These are phyloP conservation scores for Parazoanthus swiftii DNA, from an alignment of 92 coral and sea anemone genomes.

Conservation along the genomic window DNA sequence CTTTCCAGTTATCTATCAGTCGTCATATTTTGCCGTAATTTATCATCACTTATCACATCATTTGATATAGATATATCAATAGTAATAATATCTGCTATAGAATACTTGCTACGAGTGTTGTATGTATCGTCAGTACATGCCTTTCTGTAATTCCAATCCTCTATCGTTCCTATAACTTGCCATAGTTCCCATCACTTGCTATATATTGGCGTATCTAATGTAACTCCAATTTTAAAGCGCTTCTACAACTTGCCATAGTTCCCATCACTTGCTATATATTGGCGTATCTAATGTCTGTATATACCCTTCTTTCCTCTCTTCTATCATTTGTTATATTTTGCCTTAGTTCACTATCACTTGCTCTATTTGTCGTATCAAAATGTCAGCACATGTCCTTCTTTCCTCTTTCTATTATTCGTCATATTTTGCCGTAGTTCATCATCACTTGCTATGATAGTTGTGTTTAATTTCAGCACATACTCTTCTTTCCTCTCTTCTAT, in stretches of 20 bases:
- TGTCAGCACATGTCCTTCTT: background rate
- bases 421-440: too few species aligned
- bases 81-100: background rate
- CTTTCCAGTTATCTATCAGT: background rate
- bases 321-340: background rate
- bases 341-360: background rate
- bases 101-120: conserved; percentile 59
- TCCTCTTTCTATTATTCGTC: background rate
- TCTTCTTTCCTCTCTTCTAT: background rate
- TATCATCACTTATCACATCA: background rate
- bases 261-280: conserved; percentile 12
- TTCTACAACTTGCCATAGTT: background rate
- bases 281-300: conserved; percentile 91
- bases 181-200: background rate
- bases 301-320: background rate
- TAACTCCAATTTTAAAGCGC: too few species aligned
- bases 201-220: too few species aligned
- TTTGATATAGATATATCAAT: too few species aligned
- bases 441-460: too few species aligned
- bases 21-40: background rate
- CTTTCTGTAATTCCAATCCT: background rate
- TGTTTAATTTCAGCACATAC: too few species aligned
- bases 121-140: conserved; percentile 77
- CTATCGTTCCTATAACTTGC: background rate
- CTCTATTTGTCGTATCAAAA: background rate